Base-by-base conservation (phyloP, 2,113 vertebrate species). In the Fulmarus glacialis region DNA sequence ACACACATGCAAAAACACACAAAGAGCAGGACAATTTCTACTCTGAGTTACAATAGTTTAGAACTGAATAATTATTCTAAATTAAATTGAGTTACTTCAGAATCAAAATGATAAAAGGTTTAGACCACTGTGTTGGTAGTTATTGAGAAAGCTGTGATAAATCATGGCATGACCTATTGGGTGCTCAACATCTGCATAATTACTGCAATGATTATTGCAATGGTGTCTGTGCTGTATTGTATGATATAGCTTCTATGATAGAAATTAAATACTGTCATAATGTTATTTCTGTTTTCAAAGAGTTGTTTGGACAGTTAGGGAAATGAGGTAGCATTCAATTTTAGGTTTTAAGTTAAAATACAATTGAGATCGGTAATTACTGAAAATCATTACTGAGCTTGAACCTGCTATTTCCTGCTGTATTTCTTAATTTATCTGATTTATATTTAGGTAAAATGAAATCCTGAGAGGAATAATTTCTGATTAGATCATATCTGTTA, bases 321-420 rank as follows among this genome's bases (percentile, higher is more conserved):
- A 95, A 89, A 97, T 84, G 70, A 94, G 85, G 42, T 77, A 83
- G 62, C 90, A 96, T 94, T 96, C 91, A 95, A 87, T 95, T 94
- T 96, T 68, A 93, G 62, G 52, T 79, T 97, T 96, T 87, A 96
- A 96, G 81, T 79, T 92, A 89, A 94, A 94, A 95, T 82, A 87
- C 22, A 82, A 48, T 91, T 56, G 70, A 91, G 70, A 94, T 82
- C 5, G 1, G 83, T 86, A 85, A 87, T 91, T 83, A 91, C 80
- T 88, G 87, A 87, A 95, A 91, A 89, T 82, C 52, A 72, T 89
- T 96, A 85, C 84, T 92, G 66, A 91, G 66, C 80, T 89, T 91
- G 66, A 96, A 73, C 53, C 48, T 85, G 64, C 34, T 84, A 85
- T 96, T 95, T 94, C 73, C 60, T 94, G 42, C 40, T 42, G n/a